Conservation (phyloP, 1,140 invertebrate genomes). For the Drosophila orena region DNA sequence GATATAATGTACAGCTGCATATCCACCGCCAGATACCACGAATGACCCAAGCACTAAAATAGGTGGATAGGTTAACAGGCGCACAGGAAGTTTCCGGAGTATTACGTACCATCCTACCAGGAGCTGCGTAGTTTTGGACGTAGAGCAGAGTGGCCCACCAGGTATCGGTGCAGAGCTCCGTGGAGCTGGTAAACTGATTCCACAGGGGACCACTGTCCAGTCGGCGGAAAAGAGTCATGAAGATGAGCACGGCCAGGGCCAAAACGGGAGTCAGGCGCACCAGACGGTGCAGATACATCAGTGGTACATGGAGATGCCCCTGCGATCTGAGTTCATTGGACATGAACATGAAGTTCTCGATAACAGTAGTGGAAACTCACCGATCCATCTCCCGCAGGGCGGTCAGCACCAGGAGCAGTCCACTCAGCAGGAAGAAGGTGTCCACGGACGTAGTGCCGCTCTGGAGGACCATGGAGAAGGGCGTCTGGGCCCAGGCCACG, state of each 20-base stretch:
- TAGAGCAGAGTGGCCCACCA: conserved; percentile 81
- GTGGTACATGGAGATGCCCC: conserved; percentile 62
- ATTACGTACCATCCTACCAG: conserved; percentile 67
- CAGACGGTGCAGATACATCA: conserved; percentile 81
- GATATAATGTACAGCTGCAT: conserved; percentile 93
- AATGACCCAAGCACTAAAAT: conserved; percentile 93
- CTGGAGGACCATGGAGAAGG: conserved; percentile 87
- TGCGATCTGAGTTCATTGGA: conserved; percentile 9
- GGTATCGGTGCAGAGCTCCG: conserved; percentile 57
- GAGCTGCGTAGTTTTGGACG: conserved; percentile 76
- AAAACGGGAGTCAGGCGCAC: conserved; percentile 75
- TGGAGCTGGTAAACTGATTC: conserved; percentile 55
- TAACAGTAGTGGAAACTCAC: conserved; percentile 23
- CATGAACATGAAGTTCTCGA: not conserved
- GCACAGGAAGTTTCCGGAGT: not conserved
- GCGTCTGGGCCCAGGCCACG: conserved; percentile 82
- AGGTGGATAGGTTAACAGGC: not conserved
- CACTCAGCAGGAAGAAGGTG: conserved; percentile 89
- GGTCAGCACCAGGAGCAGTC: conserved; percentile 88
- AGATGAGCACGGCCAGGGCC: conserved; percentile 68
- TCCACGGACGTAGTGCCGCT: conserved; percentile 88
- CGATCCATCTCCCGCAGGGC: conserved; percentile 88
- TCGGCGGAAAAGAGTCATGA: conserved; percentile 62
- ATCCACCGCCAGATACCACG: conserved; percentile 95
- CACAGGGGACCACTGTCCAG: conserved; percentile 73